Conservation (phyloP, 2,888 invertebrate genomes). For the Sinotaia quadrata region DNA sequence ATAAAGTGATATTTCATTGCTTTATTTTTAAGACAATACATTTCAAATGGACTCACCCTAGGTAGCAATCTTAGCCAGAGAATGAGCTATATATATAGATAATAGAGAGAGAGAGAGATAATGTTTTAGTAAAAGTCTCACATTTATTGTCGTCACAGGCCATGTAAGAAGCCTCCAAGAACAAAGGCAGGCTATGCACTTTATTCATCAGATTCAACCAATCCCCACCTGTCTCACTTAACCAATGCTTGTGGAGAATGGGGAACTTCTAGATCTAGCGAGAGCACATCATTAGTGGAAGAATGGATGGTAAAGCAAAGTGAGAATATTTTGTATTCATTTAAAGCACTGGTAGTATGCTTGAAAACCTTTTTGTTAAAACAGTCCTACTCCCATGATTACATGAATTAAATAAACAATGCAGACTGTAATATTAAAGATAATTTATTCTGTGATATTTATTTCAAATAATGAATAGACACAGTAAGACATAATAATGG, state of each 20-base stretch:
- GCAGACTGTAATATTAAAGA: neutral
- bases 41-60: too few relatives aligned
- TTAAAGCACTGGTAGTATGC: too few relatives aligned
- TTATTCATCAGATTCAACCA: constrained; percentile 39
- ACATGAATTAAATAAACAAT: neutral
- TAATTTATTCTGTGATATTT: neutral
- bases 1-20: too few relatives aligned
- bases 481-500: too few relatives aligned
- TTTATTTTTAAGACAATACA: too few relatives aligned
- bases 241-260: neutral
- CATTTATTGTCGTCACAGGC: neutral
- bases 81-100: too few relatives aligned
- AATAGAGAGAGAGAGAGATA: too few relatives aligned
- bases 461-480: neutral
- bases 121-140: too few relatives aligned
- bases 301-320: neutral
- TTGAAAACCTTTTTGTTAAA: too few relatives aligned
- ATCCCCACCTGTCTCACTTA: neutral
- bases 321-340: neutral
- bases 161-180: constrained; percentile 37
- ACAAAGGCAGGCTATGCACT: constrained; percentile 52
- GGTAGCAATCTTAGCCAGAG: too few relatives aligned
- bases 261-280: neutral
- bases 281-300: neutral
- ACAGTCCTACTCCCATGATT: neutral